Evolutionary conservation across 2,113 vertebrate genomes (phyloP), one percentile per base, ranked within the genome.

Genomic region (Myotis davidii): DNA sequence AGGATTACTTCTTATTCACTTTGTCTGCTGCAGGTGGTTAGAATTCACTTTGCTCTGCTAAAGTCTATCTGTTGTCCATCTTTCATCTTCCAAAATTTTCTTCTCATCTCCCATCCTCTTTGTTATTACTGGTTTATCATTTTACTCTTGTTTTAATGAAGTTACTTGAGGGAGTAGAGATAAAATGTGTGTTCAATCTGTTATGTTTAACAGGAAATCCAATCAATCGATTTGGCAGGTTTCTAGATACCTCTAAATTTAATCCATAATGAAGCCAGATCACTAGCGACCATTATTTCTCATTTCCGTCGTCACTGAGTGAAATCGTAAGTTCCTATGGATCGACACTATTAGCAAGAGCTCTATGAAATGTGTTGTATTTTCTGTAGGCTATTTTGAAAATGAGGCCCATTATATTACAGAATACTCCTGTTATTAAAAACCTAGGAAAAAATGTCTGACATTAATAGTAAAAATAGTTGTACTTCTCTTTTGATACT

Each of bases 191-290:
- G 9, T 72, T 88, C 52, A 56, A 12, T 73, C 50, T 50, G 27
- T 79, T 87, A 8, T 34, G 0, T 79, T 50, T 69, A 91, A 90
- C 69, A 92, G 39, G 16, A 88, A 81, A 29, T 52, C 29, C 20
- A 64, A 91, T 74, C 27, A n/a, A 56, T 74, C 18, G 20, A 69
- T 48, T 90, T 76, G 83, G 45, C 23, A 59, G n/a, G 86, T 86
- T 93, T 95, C 79, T 70, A 96, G 48, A 52, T 90, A 56, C 48
- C 90, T 54, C 74, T 83, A 88, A 88, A 59, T 96, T 34, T 86
- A 69, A 76, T 76, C 59, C 45, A 3, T 74, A 42, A 37, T 39
- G 32, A 90, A 52, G 59, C 48, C 39, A 85, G 29, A 27, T 81
- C 6, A 92, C 12, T 70, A 76, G 52, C 89, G 9, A 79, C 11